Evolutionary conservation across 2,888 invertebrate genomes (phyloP).

Genomic region (Conops quadrifasciatus): DNA sequence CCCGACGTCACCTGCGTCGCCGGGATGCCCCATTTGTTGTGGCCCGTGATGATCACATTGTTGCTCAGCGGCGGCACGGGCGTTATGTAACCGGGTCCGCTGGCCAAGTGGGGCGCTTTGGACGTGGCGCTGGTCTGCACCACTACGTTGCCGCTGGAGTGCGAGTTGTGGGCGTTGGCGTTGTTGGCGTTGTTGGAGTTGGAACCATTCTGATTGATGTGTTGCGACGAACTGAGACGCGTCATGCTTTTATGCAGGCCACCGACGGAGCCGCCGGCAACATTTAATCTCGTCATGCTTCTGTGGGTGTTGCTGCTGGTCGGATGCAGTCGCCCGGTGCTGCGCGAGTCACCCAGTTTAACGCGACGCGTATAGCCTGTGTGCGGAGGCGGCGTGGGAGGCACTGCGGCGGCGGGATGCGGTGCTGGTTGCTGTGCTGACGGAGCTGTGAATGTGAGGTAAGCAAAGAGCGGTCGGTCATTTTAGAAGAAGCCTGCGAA

Average conservation of each 20-base stretch:
- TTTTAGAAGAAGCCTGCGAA: background rate
- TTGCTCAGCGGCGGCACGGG: slow-evolving; percentile 66
- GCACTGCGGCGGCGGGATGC: slow-evolving; percentile 37
- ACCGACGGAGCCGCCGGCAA: slow-evolving; percentile 78
- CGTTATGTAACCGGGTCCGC: slow-evolving; percentile 59
- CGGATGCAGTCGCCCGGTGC: slow-evolving; percentile 77
- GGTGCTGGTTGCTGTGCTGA: background rate
- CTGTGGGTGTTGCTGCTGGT: slow-evolving; percentile 77
- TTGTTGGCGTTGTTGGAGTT: slow-evolving; percentile 48
- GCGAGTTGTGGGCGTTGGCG: slow-evolving; percentile 48
- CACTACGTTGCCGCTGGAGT: slow-evolving; percentile 60
- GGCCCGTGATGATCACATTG: slow-evolving; percentile 67
- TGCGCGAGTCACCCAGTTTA: slow-evolving; percentile 78
- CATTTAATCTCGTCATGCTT: slow-evolving; percentile 81
- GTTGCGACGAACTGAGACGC: slow-evolving; percentile 79
- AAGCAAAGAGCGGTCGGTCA: background rate
- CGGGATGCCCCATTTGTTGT: slow-evolving; percentile 68
- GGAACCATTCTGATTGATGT: slow-evolving; percentile 71
- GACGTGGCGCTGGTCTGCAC: slow-evolving; percentile 53
- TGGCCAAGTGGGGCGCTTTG: slow-evolving; percentile 45
- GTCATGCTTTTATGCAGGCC: slow-evolving; percentile 87
- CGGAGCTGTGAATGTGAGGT: background rate
- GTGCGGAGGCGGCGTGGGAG: slow-evolving; percentile 61
- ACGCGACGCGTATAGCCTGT: slow-evolving; percentile 70
- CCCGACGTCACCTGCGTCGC: slow-evolving; percentile 65